Evolutionary conservation across 2,888 invertebrate species (phyloP), one percentile per base, ranked within the genome.

Genomic region (Elgonia sp.): DNA sequence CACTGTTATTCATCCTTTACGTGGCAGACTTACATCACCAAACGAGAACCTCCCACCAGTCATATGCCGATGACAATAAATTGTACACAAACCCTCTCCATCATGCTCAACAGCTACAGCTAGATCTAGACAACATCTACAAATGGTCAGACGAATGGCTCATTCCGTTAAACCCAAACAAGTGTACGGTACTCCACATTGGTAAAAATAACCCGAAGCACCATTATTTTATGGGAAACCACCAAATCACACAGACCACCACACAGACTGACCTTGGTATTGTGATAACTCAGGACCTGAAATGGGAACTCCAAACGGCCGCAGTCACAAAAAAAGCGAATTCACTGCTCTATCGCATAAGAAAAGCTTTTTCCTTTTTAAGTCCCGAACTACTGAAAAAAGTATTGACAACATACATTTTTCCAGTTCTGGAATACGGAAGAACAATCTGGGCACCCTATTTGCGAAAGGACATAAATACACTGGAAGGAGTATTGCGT

Each of bases 21-120:
- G 14, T 29, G 1, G 7, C 42, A n/a, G 69, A 80, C 16, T 20
- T 80, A 8, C 46, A 12, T n/a, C 3, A 2, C 10, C 5, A 14
- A 0, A 60, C 55, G 0, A n/a, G 10, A 1, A 57, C 62, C 0
- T 16, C 37, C 6, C 20, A 55, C 46, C 21, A 46, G 10, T 29
- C 37, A 2, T 80, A 46, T 62, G 80, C 80, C 10, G 69, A 80
- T 21, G 80, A 80, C 14, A 70, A 29, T 7, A 80, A 80, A 42
- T n/a, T 69, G 0, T 80, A 40, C 42, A 60, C 5, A 8, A 80
- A 80, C 21, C 60, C 80, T 39, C 0, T 40, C n/a, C 3, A 90
- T 0, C 0, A 67, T 0, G 29, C 5, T 5, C 10, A 46, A 0
- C 62, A 77, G 18, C 50, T 77, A 10, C 77, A 77, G 39, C 14